A percentile compares a stretch with the other conserved stretches of the same genome.
Evolutionary conservation across 1,140 invertebrate species (phyloP).

Genomic region (Spodoptera frugiperda): DNA sequence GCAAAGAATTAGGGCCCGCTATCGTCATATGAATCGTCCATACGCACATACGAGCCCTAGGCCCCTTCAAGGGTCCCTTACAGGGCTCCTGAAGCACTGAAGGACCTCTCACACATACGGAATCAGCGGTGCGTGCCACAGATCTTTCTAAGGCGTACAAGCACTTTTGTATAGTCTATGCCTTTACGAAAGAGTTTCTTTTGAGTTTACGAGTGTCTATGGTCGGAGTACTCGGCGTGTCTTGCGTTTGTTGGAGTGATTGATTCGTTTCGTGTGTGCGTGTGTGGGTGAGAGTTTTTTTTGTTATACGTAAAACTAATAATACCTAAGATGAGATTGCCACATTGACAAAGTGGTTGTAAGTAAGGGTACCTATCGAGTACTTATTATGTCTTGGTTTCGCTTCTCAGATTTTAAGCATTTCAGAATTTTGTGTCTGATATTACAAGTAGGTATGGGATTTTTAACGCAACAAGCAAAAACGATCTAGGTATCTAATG

Average conservation of each 20-base stretch:
- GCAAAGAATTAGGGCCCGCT: background rate
- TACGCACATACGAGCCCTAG: conserved; percentile 3
- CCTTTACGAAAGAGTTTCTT: conserved; percentile 14
- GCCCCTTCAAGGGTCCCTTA: background rate
- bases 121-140: conserved; percentile 27
- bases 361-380: no score
- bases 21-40: background rate
- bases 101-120: conserved; percentile 4
- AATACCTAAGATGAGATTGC: no score
- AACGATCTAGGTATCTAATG: no score
- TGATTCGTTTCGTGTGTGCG: background rate
- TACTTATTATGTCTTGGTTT: no score
- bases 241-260: background rate
- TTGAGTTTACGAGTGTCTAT: conserved; percentile 13
- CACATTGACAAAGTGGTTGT: no score
- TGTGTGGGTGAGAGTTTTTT: no score
- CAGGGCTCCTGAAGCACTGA: conserved; percentile 2
- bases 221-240: background rate
- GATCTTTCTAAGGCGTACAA: conserved; percentile 17
- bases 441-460: no score
- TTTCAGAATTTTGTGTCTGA: no score
- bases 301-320: no score
- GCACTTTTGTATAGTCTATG: conserved; percentile 17
- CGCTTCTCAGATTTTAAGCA: no score
- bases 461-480: no score